Evolutionary conservation across 1,140 invertebrate genomes (phyloP).

Genomic region (Galleria mellonella): DNA sequence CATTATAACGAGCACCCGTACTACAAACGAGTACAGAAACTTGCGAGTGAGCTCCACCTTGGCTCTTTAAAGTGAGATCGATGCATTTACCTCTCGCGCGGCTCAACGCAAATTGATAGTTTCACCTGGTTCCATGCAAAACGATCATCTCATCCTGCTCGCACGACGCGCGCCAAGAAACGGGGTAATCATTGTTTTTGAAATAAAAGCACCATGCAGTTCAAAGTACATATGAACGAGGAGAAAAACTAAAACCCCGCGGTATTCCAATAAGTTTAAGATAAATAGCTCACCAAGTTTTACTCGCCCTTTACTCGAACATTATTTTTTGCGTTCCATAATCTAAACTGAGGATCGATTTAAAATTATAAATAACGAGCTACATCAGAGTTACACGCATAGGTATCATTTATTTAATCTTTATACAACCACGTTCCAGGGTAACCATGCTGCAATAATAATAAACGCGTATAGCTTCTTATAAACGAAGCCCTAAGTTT

Average conservation of each 20-base stretch:
- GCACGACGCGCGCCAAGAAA: constrained; percentile 43
- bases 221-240: constrained; percentile 50
- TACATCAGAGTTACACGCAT: constrained; percentile 10
- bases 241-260: constrained; percentile 45
- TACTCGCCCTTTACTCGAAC: constrained; percentile 42
- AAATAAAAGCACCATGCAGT: constrained; percentile 48
- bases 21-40: constrained; percentile 31
- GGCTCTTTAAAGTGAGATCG: constrained; percentile 33
- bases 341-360: constrained; percentile 31
- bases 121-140: constrained; percentile 62
- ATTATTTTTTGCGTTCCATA: constrained; percentile 45
- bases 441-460: no score
- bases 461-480: no score
- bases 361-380: constrained; percentile 31
- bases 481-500: no score
- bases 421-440: no score
- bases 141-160: constrained; percentile 52
- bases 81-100: constrained; percentile 35
- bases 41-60: constrained; percentile 23
- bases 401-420: not conserved
- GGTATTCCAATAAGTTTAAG: constrained; percentile 64
- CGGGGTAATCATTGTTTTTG: constrained; percentile 58
- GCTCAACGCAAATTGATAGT: constrained; percentile 57
- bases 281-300: constrained; percentile 64
- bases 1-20: constrained; percentile 19